phyloP scores from a whole-genome alignment of 2,113 vertebrate genomes.

The Syngnathus typhle region DNA sequence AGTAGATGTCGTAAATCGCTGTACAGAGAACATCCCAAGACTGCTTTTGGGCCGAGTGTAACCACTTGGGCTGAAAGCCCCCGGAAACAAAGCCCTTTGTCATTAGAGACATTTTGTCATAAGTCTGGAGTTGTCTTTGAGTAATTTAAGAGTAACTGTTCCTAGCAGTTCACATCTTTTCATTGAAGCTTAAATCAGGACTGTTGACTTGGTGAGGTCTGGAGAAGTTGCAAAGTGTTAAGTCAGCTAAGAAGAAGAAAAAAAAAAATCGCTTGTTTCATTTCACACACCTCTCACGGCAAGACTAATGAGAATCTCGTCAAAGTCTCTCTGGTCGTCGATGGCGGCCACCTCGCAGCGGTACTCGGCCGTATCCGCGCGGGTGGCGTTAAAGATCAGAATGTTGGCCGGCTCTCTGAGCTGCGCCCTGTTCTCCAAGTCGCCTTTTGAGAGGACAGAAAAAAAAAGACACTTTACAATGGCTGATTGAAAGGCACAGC shows the following conservation, averaged over 20 bases:
- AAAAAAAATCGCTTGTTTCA: not conserved
- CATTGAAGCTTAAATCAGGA: too few relatives aligned
- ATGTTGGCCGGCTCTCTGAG: conserved; percentile 84
- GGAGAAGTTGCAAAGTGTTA: too few relatives aligned
- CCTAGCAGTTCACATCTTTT: too few relatives aligned
- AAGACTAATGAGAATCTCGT: conserved; percentile 90
- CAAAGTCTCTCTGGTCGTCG: conserved; percentile 83
- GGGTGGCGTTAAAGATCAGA: conserved; percentile 83
- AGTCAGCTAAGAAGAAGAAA: too few relatives aligned
- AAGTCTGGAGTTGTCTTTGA: too few relatives aligned
- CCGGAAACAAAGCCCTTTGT: too few relatives aligned
- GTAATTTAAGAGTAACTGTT: too few relatives aligned
- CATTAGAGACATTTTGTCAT: too few relatives aligned
- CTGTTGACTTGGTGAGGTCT: too few relatives aligned
- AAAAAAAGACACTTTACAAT: conserved; percentile 43
- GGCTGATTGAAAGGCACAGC: conserved; percentile 52
- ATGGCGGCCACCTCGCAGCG: conserved; percentile 93
- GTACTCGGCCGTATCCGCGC: conserved; percentile 85
- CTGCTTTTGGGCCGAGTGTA: not conserved
- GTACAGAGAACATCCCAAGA: not conserved
- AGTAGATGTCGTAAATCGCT: not conserved
- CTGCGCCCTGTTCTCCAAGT: conserved; percentile 80
- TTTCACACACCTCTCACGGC: conserved; percentile 81
- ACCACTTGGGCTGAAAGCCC: too few relatives aligned
- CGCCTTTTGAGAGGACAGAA: conserved; percentile 69